Conservation (phyloP, 2,888 invertebrate species). For the Parochlus steinenii region DNA sequence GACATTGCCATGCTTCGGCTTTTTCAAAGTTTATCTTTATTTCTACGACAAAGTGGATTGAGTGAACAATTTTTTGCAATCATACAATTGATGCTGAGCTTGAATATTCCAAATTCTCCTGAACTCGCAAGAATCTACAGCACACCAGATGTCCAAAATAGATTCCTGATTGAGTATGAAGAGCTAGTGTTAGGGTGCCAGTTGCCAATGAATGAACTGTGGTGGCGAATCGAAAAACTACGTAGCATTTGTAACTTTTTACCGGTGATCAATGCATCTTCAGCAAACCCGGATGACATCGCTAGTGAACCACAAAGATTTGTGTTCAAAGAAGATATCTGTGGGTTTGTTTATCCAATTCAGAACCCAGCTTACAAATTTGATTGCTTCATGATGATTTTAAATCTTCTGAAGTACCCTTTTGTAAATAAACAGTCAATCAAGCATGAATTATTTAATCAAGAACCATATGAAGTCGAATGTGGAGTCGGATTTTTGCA, state of each 20-base stretch:
- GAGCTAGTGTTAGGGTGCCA: slow-evolving; percentile 43
- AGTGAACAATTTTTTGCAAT: slow-evolving; percentile 61
- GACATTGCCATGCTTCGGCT: slow-evolving; percentile 21
- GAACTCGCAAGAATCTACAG: slow-evolving; percentile 19
- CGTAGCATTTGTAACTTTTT: slow-evolving; percentile 58
- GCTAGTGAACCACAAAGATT: slow-evolving; percentile 48
- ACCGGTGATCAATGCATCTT: slow-evolving; percentile 25
- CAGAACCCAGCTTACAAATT: slow-evolving; percentile 39
- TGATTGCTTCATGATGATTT: slow-evolving; percentile 39
- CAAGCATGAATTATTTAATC: slow-evolving; percentile 26
- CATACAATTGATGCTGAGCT: slow-evolving; percentile 46
- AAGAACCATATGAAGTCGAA: slow-evolving; percentile 23
- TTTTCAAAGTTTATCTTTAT: slow-evolving; percentile 31
- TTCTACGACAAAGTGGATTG: slow-evolving; percentile 52
- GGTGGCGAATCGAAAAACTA: slow-evolving; percentile 57
- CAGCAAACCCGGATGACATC: slow-evolving; percentile 28
- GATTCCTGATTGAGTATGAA: slow-evolving; percentile 37
- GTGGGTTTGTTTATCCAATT: slow-evolving; percentile 51
- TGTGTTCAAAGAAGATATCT: slow-evolving; percentile 43
- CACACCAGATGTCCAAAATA: slow-evolving; percentile 20
- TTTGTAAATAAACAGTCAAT: slow-evolving; percentile 31
- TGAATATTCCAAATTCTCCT: slow-evolving; percentile 37
- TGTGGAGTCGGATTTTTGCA: slow-evolving; percentile 17
- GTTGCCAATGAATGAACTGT: slow-evolving; percentile 53
- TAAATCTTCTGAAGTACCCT: slow-evolving; percentile 38